These are phyloP conservation scores for Zingel zingel DNA, from an alignment of 2,113 vertebrate species.

Conservation along the genomic window DNA sequence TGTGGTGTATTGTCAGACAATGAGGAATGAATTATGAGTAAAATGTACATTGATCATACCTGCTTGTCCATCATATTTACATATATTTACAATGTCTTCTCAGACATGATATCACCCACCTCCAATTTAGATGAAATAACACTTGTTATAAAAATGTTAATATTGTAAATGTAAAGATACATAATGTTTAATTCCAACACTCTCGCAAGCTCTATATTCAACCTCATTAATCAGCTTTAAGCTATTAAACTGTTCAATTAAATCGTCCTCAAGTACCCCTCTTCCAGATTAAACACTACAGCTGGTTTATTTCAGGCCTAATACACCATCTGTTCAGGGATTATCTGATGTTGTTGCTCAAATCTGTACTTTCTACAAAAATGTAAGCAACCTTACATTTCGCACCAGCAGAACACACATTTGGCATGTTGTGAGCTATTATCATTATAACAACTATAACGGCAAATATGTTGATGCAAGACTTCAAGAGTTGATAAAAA, in stretches of 20 bases:
- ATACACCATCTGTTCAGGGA: constrained; percentile 72
- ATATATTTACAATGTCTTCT: not conserved
- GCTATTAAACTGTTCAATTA: constrained; percentile 67
- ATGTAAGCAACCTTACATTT: constrained; percentile 15
- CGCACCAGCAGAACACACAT: constrained; percentile 6
- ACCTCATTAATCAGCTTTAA: constrained; percentile 40
- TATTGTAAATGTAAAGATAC: not conserved
- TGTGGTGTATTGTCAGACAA: not conserved
- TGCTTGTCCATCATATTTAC: not conserved
- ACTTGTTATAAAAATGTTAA: not conserved
- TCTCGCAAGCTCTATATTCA: constrained; percentile 7
- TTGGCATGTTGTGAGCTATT: not conserved
- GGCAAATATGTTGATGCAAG: not conserved
- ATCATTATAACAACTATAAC: not conserved
- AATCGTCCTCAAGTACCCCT: constrained; percentile 44
- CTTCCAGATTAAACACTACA: constrained; percentile 61
- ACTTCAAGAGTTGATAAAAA: constrained; percentile 16
- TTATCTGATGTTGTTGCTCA: constrained; percentile 62
- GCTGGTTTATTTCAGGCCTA: constrained; percentile 64
- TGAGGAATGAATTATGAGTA: not conserved
- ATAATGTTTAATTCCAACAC: constrained; percentile 2
- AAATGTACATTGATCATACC: not conserved
- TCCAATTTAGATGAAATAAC: not conserved
- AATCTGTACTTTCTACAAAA: constrained; percentile 56
- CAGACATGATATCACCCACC: not conserved